Percentiles rank a stretch among this genome's conserved stretches.
These are phyloP conservation scores for Norana najaformis DNA, from an alignment of 2,888 invertebrate genomes.

Conservation along the genomic window DNA sequence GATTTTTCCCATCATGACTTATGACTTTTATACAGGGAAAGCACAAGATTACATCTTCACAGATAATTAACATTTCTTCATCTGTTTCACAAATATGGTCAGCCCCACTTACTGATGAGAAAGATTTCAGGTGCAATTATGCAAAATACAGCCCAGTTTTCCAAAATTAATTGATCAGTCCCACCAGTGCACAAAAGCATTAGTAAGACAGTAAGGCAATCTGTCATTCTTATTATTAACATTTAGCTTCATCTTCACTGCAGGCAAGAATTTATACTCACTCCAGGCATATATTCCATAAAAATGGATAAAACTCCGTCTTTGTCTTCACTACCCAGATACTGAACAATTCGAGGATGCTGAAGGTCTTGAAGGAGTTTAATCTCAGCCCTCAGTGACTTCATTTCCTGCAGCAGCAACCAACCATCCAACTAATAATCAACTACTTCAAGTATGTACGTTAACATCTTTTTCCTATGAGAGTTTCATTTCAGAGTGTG, in stretches of 20 bases:
- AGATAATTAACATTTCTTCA: background rate
- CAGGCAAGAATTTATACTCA: conserved; percentile 46
- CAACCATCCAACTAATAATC: background rate
- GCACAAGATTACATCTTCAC: background rate
- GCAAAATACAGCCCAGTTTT: too few relatives aligned
- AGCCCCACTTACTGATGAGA: background rate
- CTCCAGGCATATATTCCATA: conserved; percentile 66
- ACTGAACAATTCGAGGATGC: conserved; percentile 63
- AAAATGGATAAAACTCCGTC: conserved; percentile 61
- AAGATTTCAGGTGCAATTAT: too few relatives aligned
- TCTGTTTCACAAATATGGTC: background rate
- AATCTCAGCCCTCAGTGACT: conserved; percentile 63
- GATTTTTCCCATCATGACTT: background rate
- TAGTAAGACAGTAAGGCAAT: too few relatives aligned
- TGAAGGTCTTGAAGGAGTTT: conserved; percentile 61
- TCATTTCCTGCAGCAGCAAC: conserved; percentile 55
- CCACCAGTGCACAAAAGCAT: too few relatives aligned
- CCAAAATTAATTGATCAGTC: too few relatives aligned
- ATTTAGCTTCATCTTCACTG: background rate
- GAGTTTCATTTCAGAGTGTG: too few relatives aligned
- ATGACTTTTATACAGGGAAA: background rate
- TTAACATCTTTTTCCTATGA: background rate
- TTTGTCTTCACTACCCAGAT: conserved; percentile 60
- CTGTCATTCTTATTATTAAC: background rate
- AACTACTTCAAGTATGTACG: background rate